Evolutionary conservation across 2,888 invertebrate genomes (phyloP), one percentile per base, ranked within the genome.

Genomic region (Drosophila bunnanda): DNA sequence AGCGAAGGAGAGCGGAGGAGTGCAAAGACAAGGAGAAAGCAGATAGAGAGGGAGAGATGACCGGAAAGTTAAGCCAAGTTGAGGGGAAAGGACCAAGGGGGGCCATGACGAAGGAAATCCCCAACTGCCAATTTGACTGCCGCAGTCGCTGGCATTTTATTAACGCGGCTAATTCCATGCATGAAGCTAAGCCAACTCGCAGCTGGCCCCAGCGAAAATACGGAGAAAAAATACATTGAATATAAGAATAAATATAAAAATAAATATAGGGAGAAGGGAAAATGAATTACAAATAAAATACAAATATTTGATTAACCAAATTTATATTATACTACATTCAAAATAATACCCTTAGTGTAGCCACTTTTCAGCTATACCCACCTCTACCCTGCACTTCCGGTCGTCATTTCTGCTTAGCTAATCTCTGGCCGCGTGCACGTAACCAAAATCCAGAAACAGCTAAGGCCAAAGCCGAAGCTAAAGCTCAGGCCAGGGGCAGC

Each of bases 341-440:
- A 10, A 41, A 12, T 41, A 12, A 20, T 12, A 20, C 41, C 2
- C 41, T 13, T 1, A 30, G 13, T 13, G 3, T 13, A 20, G 12
- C 17, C 6, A 17, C 8, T 5, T 32, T 20, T 2, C 20, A 2
- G 28, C 22, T 7, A 25, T 32, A 12, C 20, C 30, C 20, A 2
- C 38, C 32, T 9, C 34, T 22, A 2, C 43, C 25, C 60, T 60
- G 50, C 55, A 43, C 48, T 64, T 34, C 10, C 32, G 72, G 76
- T 77, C 82, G 84, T 82, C 84, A 87, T 81, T 87, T 78, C 75
- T 83, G 82, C 73, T 82, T 87, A 87, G 77, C 82, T 82, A 82
- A 82, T 82, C 87, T 87, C 82, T 78, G 66, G 36, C 65, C 76
- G 66, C 70, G 74, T 55, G 87, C 75, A 83, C 87, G 84, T 86